A percentile compares a stretch with the other conserved stretches of the same genome.
Conservation (phyloP, 2,888 invertebrate species). For the Nymphalis polychloros region DNA sequence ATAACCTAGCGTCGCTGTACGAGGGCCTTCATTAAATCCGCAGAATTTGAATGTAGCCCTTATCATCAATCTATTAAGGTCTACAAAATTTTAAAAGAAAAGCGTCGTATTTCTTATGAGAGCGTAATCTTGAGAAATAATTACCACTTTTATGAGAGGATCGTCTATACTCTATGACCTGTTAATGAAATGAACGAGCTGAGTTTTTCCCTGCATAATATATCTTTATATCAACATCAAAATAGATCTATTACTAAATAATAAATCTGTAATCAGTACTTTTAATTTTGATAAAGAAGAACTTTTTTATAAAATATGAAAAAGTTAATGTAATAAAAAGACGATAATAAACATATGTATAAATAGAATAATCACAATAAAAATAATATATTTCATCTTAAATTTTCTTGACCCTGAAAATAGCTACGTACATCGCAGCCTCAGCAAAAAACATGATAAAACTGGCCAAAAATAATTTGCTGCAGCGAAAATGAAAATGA, state of each 20-base stretch:
- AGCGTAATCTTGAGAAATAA: conserved; percentile 29
- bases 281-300: too few relatives aligned
- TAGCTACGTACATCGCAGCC: background rate
- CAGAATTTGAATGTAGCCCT: background rate
- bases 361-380: too few relatives aligned
- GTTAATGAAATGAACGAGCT: conserved; percentile 19
- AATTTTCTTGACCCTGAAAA: background rate
- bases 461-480: conserved; percentile 37
- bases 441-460: conserved; percentile 12
- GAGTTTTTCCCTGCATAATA: background rate
- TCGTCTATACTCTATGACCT: background rate
- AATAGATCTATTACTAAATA: too few relatives aligned
- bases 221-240: too few relatives aligned
- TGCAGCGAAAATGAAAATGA: conserved; percentile 42
- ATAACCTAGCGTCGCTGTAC: conserved; percentile 6
- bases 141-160: conserved; percentile 26
- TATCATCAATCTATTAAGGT: conserved; percentile 1
- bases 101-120: background rate
- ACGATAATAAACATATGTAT: too few relatives aligned
- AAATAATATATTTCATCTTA: background rate
- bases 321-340: too few relatives aligned
- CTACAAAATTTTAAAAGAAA: background rate
- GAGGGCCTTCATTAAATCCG: background rate
- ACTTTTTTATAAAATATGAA: too few relatives aligned
- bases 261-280: too few relatives aligned